Base-by-base conservation (phyloP, 92 coral and sea anemone genomes). In the Metridium senile region DNA sequence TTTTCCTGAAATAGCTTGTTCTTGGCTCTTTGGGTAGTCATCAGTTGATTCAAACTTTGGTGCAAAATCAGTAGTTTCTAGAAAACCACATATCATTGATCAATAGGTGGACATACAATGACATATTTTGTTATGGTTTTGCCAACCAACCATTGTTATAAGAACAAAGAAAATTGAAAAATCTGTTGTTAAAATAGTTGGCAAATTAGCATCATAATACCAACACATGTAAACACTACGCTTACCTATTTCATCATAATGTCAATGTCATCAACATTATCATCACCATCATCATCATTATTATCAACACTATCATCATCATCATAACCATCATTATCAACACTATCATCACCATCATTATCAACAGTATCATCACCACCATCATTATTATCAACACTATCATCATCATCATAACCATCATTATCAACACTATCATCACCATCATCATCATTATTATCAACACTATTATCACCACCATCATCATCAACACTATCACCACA, bases 1-100 rank as follows among this genome's bases (percentile, higher is more conserved):
- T 74, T 58, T 27, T 26, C 76, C 82, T 39, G 74, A 67, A 16
- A 82, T 33, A 51, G 86, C 86, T 3, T 3, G 39, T 35, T 75
- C 86, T 16, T 9, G 13, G 3, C n/a, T 4, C 7, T 1, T 52
- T 6, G 82, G 82, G 23, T 54, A 54, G 61, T 54, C 61, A 54
- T 54, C n/a, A 54, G 21, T 10, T 16, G 21, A 3, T 21, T 16
- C 2, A 20, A 54, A 54, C 23, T 54, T 20, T 16, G 61, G 61
- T 3, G 4, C 21, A 54, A 54, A 16, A 54, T 54, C 61, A 16
- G n/a, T 16, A 21, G 61, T 54, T 54, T 9, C 61, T 54, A 19
- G 6, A 54, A 54, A 54, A 54, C 17, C 9, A 45, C 13, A 54
- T 4, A 54, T 2, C n/a, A 21, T 54, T 54, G 25, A 39, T 39